phyloP scores from a whole-genome alignment of 2,888 invertebrate species.

The Pristionchus japonicus region DNA sequence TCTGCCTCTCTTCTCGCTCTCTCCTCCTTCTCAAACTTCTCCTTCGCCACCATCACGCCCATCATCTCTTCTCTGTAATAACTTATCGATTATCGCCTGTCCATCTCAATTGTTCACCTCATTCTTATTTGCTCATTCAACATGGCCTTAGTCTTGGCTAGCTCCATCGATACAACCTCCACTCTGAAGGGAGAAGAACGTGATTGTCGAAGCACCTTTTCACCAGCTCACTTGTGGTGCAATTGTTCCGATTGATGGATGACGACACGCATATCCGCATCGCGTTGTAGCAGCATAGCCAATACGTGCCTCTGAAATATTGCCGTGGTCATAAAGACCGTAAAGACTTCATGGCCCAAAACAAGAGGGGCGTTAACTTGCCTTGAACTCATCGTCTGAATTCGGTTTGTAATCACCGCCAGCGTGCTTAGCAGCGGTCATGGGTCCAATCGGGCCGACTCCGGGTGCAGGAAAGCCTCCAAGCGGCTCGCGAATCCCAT shows the following conservation, averaged over 20 bases:
- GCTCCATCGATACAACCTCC: neutral
- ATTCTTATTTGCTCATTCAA: slow-evolving; percentile 2
- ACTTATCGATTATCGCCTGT: neutral
- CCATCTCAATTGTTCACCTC: neutral
- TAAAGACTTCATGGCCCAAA: no score
- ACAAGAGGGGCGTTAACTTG: no score
- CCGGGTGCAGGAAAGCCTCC: neutral
- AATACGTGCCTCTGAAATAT: neutral
- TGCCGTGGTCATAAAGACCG: neutral
- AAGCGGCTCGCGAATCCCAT: neutral
- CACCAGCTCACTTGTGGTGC: neutral
- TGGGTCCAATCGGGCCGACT: neutral
- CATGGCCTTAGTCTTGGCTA: neutral
- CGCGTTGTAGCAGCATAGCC: slow-evolving; percentile 2
- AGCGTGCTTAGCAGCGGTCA: neutral
- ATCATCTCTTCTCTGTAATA: slow-evolving; percentile 18
- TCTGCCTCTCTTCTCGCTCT: neutral
- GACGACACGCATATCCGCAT: neutral
- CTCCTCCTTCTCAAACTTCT: slow-evolving; percentile 36
- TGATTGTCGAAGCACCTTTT: neutral
- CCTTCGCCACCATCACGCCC: slow-evolving; percentile 5
- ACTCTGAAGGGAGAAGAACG: neutral
- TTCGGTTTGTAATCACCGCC: neutral
- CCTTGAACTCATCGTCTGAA: neutral
- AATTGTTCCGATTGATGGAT: neutral